Base-by-base conservation (phyloP, 2,888 invertebrate genomes). In the Molanna angustata region DNA sequence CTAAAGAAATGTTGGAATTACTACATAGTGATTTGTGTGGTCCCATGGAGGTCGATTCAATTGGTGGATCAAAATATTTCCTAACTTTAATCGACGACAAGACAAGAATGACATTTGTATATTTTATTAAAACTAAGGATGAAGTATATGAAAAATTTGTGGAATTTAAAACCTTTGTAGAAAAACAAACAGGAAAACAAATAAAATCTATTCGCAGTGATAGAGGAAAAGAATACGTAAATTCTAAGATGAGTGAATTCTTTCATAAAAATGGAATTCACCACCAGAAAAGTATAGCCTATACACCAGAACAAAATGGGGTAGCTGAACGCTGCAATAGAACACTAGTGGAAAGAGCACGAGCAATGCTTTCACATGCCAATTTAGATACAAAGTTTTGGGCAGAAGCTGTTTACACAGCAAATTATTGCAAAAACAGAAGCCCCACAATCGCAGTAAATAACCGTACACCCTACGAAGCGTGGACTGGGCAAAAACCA, bases 271-370 rank as follows among this genome's bases (percentile, higher is more conserved):
- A 16, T 37, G 37, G 37, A 3, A 37, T 37, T 17, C 37, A 37
- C 11, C 37, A 37, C 17, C 37, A 37, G 17, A 37, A 16, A 16
- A 37, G 17, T 3, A 37, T 37, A 3, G 3, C 37, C 17, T 37
- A 37, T 17, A 37, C 37, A 3, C 37, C 37, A n/a, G 37, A 37
- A 37, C 37, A 37, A 13, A 37, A 37, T 37, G 37, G 37, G 3
- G 37, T 37, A n/a, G 37, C 37, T 16, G 37, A 37, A 16, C 14
- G 37, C 7, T 37, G 37, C 17, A 37, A 37, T 11, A 37, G 37
- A 16, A 37, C 37, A 37, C 13, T 37, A 17, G 37, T 37, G 4
- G 37, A 37, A 16, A 37, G 37, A 37, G 37, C 37, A n/a, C 37
- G 37, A 3, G 14, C 37, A 6, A 37, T 37, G 37, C 13, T 37